Percentiles rank a stretch among this genome's conserved stretches.
These are phyloP conservation scores for Dendrocincla fuliginosa DNA, from an alignment of 2,797 vertebrate genomes.

Conservation along the genomic window DNA sequence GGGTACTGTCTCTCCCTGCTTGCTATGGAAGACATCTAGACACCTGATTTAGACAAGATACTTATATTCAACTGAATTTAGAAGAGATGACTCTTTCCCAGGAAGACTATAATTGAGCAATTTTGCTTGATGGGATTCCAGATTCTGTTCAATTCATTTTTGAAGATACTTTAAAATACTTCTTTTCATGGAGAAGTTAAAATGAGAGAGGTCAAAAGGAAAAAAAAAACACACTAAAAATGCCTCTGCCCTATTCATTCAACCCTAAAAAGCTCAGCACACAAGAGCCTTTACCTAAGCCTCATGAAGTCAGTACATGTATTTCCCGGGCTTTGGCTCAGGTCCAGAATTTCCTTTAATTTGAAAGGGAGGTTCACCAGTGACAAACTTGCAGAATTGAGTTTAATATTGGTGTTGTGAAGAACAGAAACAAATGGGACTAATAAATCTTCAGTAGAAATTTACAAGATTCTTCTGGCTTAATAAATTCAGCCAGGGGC, in stretches of 20 bases:
- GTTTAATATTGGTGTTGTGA: conserved; percentile 28
- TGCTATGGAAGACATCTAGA: not conserved
- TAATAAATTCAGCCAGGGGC: conserved; percentile 60
- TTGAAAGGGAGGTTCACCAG: conserved; percentile 6
- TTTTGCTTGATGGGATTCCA: not conserved
- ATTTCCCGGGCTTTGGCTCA: not conserved
- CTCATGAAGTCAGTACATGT: not conserved
- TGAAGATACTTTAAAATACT: not conserved
- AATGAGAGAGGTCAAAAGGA: not conserved
- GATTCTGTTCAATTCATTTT: not conserved
- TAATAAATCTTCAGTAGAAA: conserved; percentile 82
- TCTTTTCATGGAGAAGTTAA: not conserved
- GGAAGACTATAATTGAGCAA: not conserved
- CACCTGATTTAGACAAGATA: not conserved
- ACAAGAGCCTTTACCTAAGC: not conserved
- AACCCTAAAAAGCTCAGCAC: not conserved
- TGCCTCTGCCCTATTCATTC: not conserved
- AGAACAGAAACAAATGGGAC: conserved; percentile 82
- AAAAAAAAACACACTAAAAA: not conserved
- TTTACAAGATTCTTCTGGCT: conserved; percentile 78
- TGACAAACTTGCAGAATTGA: not conserved
- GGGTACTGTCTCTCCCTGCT: not conserved
- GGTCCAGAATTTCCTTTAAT: not conserved
- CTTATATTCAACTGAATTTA: not conserved
- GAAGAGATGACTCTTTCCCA: not conserved